Percentiles rank a stretch among this genome's conserved stretches.
Conservation (phyloP, 2,888 invertebrate genomes). For the Drosophila testacea region DNA sequence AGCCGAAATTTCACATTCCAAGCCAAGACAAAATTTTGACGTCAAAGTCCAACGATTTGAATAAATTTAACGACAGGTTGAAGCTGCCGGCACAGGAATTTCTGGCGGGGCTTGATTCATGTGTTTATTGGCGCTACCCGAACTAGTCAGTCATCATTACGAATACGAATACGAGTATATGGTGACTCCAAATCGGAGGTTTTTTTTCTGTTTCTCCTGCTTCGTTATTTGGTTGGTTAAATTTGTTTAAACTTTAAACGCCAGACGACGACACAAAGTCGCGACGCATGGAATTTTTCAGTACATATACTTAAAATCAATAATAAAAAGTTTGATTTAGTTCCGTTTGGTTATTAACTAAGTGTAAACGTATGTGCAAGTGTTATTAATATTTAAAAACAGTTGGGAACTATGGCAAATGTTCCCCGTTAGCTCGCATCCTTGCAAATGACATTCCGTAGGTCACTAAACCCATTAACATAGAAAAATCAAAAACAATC, state of each 20-base stretch:
- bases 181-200: slow-evolving; percentile 39
- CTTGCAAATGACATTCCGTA: slow-evolving; percentile 70
- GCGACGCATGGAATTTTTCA: slow-evolving; percentile 60
- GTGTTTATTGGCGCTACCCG: slow-evolving; percentile 60
- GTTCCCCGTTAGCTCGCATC: slow-evolving; percentile 30
- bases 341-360: slow-evolving; percentile 47
- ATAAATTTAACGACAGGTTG: slow-evolving; percentile 56
- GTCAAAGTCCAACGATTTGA: slow-evolving; percentile 77
- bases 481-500: slow-evolving; percentile 4
- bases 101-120: slow-evolving; percentile 73
- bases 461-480: slow-evolving; percentile 53
- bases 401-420: slow-evolving; percentile 49
- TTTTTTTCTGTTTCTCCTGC: slow-evolving; percentile 15
- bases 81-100: slow-evolving; percentile 69
- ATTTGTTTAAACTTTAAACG: slow-evolving; percentile 37
- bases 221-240: slow-evolving; percentile 24
- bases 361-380: background rate
- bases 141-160: slow-evolving; percentile 66
- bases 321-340: slow-evolving; percentile 28
- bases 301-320: slow-evolving; percentile 38
- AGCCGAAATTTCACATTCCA: slow-evolving; percentile 79
- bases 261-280: slow-evolving; percentile 53
- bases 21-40: slow-evolving; percentile 67
- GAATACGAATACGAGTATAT: slow-evolving; percentile 8
- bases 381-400: slow-evolving; percentile 14